A percentile compares a stretch with the other conserved stretches of the same genome.
Conservation (phyloP, 2,888 invertebrate species). For the Athetis lepigone region DNA sequence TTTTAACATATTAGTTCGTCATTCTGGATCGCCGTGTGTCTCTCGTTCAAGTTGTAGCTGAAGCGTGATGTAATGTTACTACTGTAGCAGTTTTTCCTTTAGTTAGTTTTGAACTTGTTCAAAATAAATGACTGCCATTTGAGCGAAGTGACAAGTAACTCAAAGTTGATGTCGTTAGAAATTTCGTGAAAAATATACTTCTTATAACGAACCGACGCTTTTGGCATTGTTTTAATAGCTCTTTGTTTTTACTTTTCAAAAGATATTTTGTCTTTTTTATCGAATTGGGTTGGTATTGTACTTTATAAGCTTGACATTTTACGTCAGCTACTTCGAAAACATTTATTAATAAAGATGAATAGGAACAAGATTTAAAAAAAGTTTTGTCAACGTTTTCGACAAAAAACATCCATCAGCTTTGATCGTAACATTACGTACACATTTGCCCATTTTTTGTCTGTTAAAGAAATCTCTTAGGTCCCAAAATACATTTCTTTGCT, state of each 20-base stretch:
- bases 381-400: background rate
- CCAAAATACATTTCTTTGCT: constrained; percentile 40
- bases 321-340: background rate
- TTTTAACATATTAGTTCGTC: constrained; percentile 10
- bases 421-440: constrained; percentile 17
- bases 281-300: constrained; percentile 56
- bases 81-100: constrained; percentile 77
- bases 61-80: constrained; percentile 79
- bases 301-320: constrained; percentile 40
- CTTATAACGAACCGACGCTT: constrained; percentile 64
- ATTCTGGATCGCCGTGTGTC: constrained; percentile 55
- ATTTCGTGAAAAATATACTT: constrained; percentile 71
- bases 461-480: constrained; percentile 23
- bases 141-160: constrained; percentile 78
- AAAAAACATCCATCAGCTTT: constrained; percentile 24
- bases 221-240: constrained; percentile 69
- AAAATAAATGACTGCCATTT: constrained; percentile 84
- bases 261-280: constrained; percentile 58
- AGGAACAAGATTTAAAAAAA: background rate
- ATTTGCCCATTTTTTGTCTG: constrained; percentile 17
- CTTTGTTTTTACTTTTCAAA: constrained; percentile 65
- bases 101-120: constrained; percentile 82
- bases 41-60: constrained; percentile 58
- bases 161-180: constrained; percentile 77
- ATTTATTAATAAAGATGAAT: background rate